phyloP scores from a whole-genome alignment of 2,797 vertebrate species.

The Enteromius viviparus region DNA sequence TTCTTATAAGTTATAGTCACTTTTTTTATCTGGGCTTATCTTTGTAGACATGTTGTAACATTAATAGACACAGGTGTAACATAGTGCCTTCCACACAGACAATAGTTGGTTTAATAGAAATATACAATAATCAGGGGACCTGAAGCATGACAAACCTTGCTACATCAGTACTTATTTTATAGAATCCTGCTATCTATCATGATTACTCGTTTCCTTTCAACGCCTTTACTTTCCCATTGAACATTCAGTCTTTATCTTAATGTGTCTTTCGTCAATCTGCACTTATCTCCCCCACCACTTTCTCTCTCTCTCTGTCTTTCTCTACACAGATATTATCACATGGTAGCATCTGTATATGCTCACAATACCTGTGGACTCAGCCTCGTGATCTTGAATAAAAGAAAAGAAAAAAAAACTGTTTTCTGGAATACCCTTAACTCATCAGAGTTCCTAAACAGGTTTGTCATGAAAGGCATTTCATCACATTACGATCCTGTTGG shows the following conservation, averaged over 20 bases:
- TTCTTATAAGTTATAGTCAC: background rate
- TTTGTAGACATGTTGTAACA: background rate
- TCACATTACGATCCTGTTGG: background rate
- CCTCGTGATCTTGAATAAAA: background rate
- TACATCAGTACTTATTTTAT: background rate
- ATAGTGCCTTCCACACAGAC: background rate
- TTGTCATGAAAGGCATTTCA: background rate
- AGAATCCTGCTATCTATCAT: background rate
- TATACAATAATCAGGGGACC: background rate
- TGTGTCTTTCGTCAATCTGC: background rate
- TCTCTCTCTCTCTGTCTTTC: background rate
- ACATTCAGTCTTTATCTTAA: background rate
- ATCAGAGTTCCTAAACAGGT: background rate
- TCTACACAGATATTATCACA: background rate
- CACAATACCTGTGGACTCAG: background rate
- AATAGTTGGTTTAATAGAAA: background rate
- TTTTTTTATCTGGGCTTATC: background rate
- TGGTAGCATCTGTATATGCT: background rate
- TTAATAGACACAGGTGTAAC: background rate
- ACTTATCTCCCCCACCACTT: background rate
- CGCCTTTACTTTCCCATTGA: background rate
- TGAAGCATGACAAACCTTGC: background rate
- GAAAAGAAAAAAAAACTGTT: background rate
- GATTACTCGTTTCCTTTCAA: background rate
- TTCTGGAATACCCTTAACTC: background rate